Base-by-base conservation (phyloP, 2,888 invertebrate genomes). In the Listrodromus nycthemerus region DNA sequence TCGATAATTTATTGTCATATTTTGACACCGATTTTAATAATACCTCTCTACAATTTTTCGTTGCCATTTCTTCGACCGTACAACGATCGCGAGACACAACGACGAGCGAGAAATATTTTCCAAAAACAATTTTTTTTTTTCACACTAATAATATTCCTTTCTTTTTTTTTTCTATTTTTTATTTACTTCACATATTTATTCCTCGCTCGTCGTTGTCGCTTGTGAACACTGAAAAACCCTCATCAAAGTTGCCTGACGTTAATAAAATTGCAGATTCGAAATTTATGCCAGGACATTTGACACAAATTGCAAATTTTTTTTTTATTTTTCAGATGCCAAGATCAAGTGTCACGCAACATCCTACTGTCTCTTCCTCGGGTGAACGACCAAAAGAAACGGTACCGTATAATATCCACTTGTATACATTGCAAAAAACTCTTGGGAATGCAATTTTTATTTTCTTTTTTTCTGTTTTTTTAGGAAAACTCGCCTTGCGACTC, bases 301-400 rank as follows among this genome's bases (percentile, higher is more conserved):
- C 30, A 52, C 30, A 70, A 48, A 65, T 75, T 50, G 16, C 30
- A 33, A 33, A 50, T n/a, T 65, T 63, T 19, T 74, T 30, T 19
- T 48, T 19, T 65, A 48, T 74, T 30, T 19, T 48, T 19, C 74
- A 48, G 48, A 33, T 74, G 74, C 65, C 33, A 65, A 37, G 24
- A 74, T 27, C 48, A 19, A 4, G 65, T 16, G 24, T 37, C 30
- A 30, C 13, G 50, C 24, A 63, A 66, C 45, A 50, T 65, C 50
- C 48, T 6, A 63, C 65, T 65, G 33, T 52, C 79, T 69, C 69
- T 78, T 69, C 75, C 69, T 74, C 74, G 79, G 78, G 78, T 82
- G 78, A 83, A 83, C 77, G 82, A 79, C 82, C 82, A 83, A 55
- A 50, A 55, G 21, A 75, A 83, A 83, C 82, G 82, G 78, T 83